Conservation (phyloP, 1,140 invertebrate species). For the Micrasema longulum region DNA sequence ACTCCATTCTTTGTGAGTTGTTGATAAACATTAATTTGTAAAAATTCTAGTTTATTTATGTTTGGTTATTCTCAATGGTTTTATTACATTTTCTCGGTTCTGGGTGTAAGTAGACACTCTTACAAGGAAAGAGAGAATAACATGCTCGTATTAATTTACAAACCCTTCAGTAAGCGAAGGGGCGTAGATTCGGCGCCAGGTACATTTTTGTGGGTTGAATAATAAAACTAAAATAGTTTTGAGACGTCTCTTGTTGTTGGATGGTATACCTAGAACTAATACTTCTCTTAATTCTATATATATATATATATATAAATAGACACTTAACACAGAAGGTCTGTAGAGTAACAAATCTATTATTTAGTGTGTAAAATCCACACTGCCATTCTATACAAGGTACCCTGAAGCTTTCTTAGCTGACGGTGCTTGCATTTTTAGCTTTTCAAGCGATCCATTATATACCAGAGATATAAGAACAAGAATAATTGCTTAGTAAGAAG, state of each 20-base stretch:
- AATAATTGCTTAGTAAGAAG: background rate
- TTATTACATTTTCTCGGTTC: too few relatives aligned
- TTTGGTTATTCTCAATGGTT: too few relatives aligned
- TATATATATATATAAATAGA: conserved; percentile 35
- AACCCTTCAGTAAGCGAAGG: too few relatives aligned
- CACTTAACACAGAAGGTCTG: conserved; percentile 39
- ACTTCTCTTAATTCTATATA: conserved; percentile 15
- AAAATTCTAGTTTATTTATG: too few relatives aligned
- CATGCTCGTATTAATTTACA: too few relatives aligned
- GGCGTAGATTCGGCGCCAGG: too few relatives aligned
- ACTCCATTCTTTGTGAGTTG: too few relatives aligned
- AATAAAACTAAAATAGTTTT: too few relatives aligned
- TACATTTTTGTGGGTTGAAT: too few relatives aligned
- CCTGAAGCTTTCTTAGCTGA: conserved; percentile 37
- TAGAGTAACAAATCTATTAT: conserved; percentile 22
- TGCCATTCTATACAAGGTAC: conserved; percentile 20
- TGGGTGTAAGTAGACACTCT: too few relatives aligned
- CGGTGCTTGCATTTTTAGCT: conserved; percentile 19
- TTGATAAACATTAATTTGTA: too few relatives aligned
- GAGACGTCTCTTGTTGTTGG: conserved; percentile 3
- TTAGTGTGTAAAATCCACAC: conserved; percentile 26
- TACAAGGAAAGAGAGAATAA: too few relatives aligned
- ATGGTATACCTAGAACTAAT: background rate
- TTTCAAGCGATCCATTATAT: conserved; percentile 18
- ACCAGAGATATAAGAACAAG: background rate